Evolutionary conservation across 2,113 vertebrate species (phyloP).

Genomic region (Dipodomys merriami): DNA sequence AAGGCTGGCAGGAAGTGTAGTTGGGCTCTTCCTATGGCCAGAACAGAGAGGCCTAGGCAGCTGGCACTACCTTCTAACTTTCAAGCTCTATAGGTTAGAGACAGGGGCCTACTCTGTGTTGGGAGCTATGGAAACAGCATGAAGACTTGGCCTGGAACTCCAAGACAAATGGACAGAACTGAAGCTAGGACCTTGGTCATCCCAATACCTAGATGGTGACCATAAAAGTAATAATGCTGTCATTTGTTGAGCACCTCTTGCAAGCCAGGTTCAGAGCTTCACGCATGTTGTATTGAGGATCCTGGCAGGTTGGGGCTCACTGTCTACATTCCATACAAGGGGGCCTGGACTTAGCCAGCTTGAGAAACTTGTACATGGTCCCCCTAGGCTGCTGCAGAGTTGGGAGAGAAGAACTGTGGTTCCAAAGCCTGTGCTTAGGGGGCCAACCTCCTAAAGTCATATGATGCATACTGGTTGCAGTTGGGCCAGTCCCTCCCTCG

Average conservation of each 20-base stretch:
- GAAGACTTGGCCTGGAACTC: background rate
- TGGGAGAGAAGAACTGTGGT: background rate
- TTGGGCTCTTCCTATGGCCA: constrained; percentile 20
- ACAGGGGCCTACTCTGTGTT: background rate
- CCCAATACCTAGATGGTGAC: background rate
- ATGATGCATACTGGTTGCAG: background rate
- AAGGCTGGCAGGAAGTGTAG: background rate
- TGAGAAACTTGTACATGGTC: background rate
- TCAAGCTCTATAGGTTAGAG: background rate
- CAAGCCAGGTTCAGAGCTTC: background rate
- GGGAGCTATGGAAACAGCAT: background rate
- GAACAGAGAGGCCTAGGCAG: background rate
- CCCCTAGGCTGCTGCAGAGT: background rate
- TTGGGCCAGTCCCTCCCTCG: background rate
- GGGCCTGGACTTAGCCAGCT: background rate
- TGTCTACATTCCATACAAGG: background rate
- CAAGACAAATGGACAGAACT: background rate
- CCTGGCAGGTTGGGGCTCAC: background rate
- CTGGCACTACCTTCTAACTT: background rate
- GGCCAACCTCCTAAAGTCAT: background rate
- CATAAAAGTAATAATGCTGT: constrained; percentile 16
- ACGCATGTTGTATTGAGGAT: background rate
- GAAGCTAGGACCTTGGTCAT: background rate
- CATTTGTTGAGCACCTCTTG: constrained; percentile 1
- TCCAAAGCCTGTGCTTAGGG: background rate